phyloP scores from a whole-genome alignment of 2,113 vertebrate genomes.

The Dasyurus viverrinus region DNA sequence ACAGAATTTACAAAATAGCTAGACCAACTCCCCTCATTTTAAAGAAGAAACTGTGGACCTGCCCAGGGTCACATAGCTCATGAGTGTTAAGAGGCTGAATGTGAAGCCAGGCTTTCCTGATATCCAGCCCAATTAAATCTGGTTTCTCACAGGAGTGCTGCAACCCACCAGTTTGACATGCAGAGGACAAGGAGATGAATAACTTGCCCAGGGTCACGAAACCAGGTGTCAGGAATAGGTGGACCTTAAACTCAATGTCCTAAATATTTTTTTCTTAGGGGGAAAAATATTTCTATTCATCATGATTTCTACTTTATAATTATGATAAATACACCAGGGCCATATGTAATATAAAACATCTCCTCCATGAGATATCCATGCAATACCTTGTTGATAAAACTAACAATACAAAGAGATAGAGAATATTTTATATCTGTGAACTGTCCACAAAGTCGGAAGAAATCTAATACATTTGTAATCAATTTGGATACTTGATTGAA shows the following conservation, averaged over 20 bases:
- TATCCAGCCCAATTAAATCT: not conserved
- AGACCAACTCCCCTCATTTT: not conserved
- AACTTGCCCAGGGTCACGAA: too few species aligned
- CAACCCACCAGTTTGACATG: too few species aligned
- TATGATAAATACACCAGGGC: not conserved
- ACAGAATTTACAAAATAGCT: not conserved
- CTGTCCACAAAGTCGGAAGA: constrained; percentile 4
- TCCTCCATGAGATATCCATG: not conserved
- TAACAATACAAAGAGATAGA: constrained; percentile 18
- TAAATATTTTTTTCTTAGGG: too few species aligned
- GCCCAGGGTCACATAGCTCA: too few species aligned
- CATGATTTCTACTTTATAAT: not conserved
- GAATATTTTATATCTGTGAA: not conserved
- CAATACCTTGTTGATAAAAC: not conserved
- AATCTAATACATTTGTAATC: not conserved
- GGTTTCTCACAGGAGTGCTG: too few species aligned
- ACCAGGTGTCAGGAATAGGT: too few species aligned
- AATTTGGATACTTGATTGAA: constrained; percentile 15
- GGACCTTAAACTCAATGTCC: too few species aligned
- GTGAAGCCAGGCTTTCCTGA: not conserved
- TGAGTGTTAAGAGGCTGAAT: not conserved
- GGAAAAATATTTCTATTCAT: not conserved
- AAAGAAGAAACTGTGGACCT: not conserved
- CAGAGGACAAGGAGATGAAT: too few species aligned
- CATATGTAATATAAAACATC: not conserved